Evolutionary conservation across 2,888 invertebrate genomes (phyloP).

Genomic region (Trissonchulus sp.): DNA sequence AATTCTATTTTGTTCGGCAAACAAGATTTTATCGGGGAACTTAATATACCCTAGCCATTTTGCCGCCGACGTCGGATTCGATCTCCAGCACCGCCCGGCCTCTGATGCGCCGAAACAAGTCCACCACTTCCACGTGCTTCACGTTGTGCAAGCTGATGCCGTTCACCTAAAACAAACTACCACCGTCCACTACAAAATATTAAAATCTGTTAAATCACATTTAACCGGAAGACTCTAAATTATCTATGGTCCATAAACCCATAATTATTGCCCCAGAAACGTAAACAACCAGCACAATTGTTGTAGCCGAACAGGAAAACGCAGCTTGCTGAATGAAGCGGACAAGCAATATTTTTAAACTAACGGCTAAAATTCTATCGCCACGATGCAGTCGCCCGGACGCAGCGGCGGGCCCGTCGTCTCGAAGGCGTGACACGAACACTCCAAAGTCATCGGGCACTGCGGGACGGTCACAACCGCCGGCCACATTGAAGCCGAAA

Average conservation of each 20-base stretch:
- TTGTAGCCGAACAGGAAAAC: too few relatives aligned
- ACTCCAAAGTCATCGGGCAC: constrained; percentile 1
- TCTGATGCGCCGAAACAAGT: not conserved
- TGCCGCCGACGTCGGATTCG: not conserved
- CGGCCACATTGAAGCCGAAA: constrained; percentile 12
- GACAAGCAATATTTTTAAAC: too few relatives aligned
- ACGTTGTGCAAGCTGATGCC: not conserved
- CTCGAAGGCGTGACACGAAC: constrained; percentile 8
- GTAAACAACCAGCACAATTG: too few relatives aligned
- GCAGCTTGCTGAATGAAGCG: too few relatives aligned
- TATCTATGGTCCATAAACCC: too few relatives aligned
- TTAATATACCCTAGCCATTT: too few relatives aligned
- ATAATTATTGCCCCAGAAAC: too few relatives aligned
- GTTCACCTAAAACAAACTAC: constrained; percentile 20
- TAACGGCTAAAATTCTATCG: not conserved
- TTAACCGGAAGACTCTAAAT: too few relatives aligned
- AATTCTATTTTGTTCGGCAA: too few relatives aligned
- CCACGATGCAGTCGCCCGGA: constrained; percentile 2
- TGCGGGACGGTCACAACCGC: not conserved
- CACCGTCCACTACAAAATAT: too few relatives aligned
- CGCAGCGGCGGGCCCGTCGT: not conserved
- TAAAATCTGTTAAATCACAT: too few relatives aligned
- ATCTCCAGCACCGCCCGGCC: not conserved
- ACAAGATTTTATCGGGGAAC: too few relatives aligned
- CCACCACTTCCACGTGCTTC: not conserved